Evolutionary conservation across 2,113 vertebrate species (phyloP).

Genomic region (Lipophrys pholis): DNA sequence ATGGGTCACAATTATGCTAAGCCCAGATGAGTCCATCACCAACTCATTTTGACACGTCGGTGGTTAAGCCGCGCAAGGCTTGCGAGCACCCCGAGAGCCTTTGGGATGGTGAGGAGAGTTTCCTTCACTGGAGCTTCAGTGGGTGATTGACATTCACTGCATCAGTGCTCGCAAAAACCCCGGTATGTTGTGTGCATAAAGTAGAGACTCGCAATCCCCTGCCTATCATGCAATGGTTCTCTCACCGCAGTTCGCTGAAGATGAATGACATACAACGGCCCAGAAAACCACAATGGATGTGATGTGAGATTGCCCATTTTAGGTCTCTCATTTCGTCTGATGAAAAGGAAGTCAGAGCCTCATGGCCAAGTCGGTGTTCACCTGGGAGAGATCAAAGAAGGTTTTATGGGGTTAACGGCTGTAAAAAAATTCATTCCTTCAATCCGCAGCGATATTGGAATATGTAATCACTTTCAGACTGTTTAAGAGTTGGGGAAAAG

Average conservation of each 20-base stretch:
- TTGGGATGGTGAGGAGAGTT: neutral
- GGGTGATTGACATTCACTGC: constrained; percentile 13
- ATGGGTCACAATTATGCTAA: constrained; percentile 6
- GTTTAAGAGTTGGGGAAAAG: constrained; percentile 6
- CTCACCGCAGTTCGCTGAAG: neutral
- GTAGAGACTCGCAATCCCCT: neutral
- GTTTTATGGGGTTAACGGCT: constrained; percentile 26
- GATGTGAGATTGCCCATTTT: constrained; percentile 6
- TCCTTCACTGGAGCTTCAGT: neutral
- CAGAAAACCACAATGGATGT: constrained; percentile 20
- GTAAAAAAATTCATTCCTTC: constrained; percentile 28
- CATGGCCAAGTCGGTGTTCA: constrained; percentile 24
- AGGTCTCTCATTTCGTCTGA: constrained; percentile 37
- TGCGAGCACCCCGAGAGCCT: neutral
- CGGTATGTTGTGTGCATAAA: constrained; percentile 22
- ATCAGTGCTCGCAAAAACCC: constrained; percentile 8
- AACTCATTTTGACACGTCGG: neutral
- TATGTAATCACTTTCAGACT: constrained; percentile 16
- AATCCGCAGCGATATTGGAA: constrained; percentile 31
- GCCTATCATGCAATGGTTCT: constrained; percentile 4
- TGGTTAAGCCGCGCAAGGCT: constrained; percentile 16
- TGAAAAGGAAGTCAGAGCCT: constrained; percentile 31
- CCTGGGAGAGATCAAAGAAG: constrained; percentile 57
- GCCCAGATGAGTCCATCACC: neutral
- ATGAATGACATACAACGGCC: constrained; percentile 30